Evolutionary conservation across 2,888 invertebrate species (phyloP).

Genomic region (Rhorus exstirpatorius): DNA sequence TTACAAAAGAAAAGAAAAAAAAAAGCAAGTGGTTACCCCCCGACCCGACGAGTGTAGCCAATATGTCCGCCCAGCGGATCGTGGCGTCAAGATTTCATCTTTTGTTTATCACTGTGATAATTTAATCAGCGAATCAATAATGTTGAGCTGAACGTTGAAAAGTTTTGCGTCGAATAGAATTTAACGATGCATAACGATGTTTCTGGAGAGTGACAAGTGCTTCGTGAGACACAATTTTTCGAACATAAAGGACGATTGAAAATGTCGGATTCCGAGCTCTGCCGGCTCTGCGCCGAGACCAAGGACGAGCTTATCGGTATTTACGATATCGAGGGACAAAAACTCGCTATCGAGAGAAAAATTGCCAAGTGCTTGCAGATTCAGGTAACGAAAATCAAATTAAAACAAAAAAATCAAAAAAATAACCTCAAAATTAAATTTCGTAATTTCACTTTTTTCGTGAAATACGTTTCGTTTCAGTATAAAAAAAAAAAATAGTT

Average conservation of each 20-base stretch:
- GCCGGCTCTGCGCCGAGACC: slow-evolving; percentile 86
- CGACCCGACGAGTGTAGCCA: slow-evolving; percentile 68
- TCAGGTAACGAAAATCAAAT: slow-evolving; percentile 80
- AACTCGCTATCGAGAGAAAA: slow-evolving; percentile 84
- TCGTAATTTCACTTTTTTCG: too few species aligned
- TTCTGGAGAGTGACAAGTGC: slow-evolving; percentile 35
- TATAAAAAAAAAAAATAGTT: too few species aligned
- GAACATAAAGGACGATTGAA: slow-evolving; percentile 61
- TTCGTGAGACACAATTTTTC: neutral
- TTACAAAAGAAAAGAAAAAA: slow-evolving; percentile 7
- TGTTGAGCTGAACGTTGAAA: slow-evolving; percentile 1
- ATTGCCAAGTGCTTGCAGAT: slow-evolving; percentile 86
- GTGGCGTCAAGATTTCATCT: slow-evolving; percentile 78
- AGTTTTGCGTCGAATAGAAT: slow-evolving; percentile 25
- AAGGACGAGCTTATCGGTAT: slow-evolving; percentile 84
- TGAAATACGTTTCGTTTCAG: too few species aligned
- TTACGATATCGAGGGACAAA: slow-evolving; percentile 85
- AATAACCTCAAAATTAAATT: slow-evolving; percentile 3
- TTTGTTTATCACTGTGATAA: slow-evolving; percentile 77
- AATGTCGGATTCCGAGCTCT: slow-evolving; percentile 82
- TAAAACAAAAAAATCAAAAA: slow-evolving; percentile 5
- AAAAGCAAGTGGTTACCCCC: slow-evolving; percentile 42
- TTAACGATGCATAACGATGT: slow-evolving; percentile 41
- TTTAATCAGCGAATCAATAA: slow-evolving; percentile 9
- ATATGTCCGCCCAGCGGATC: slow-evolving; percentile 80